phyloP scores from a whole-genome alignment of 64 coral and sea anemone genomes.

The Acropora yongei region DNA sequence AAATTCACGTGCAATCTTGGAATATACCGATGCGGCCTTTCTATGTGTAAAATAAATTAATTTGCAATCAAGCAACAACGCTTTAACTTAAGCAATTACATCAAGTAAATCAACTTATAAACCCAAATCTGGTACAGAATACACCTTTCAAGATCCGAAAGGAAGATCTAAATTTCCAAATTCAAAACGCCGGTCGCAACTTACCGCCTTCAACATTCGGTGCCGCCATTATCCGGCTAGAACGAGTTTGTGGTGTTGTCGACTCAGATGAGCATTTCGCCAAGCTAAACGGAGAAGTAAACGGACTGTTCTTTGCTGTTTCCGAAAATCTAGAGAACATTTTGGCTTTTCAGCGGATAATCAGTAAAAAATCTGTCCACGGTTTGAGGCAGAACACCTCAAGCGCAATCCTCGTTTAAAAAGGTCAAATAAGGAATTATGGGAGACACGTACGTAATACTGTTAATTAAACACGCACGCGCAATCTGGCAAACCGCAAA shows the following conservation, averaged over 20 bases:
- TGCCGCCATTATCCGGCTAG: conserved; percentile 65
- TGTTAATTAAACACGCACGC: conserved; percentile 11
- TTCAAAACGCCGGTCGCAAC: conserved; percentile 10
- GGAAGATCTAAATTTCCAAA: not conserved
- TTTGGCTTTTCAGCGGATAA: conserved; percentile 1
- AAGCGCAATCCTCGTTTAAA: conserved; percentile 40
- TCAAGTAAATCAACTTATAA: not conserved
- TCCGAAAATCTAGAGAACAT: conserved; percentile 95
- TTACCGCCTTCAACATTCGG: conserved; percentile 29
- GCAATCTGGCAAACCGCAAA: not conserved
- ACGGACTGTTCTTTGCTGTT: conserved; percentile 88
- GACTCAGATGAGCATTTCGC: conserved; percentile 78
- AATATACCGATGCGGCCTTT: too few relatives aligned
- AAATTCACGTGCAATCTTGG: not conserved
- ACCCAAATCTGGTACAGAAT: not conserved
- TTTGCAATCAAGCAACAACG: not conserved
- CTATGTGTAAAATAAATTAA: not conserved
- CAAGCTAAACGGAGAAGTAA: conserved; percentile 65
- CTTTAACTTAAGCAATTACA: not conserved
- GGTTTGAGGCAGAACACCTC: conserved; percentile 29
- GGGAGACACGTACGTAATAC: conserved; percentile 69
- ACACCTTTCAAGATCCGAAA: not conserved
- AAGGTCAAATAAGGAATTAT: conserved; percentile 42
- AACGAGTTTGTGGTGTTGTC: not conserved
- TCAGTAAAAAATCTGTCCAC: not conserved